Conservation (phyloP, 2,113 vertebrate species). For the Stictonetta naevosa region DNA sequence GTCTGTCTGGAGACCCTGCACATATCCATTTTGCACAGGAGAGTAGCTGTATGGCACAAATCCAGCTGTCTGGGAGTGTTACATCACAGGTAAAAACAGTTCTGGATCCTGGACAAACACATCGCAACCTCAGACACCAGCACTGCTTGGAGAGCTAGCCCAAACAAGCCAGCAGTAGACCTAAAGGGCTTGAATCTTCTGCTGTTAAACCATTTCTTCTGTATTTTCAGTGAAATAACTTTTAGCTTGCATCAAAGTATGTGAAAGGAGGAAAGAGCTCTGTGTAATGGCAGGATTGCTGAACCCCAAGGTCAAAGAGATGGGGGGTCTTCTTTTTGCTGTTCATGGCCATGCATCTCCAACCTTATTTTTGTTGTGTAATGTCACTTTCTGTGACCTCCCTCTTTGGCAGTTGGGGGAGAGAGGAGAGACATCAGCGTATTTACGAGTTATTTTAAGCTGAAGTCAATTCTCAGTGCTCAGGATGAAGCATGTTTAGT, state of each 20-base stretch:
- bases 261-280: neutral
- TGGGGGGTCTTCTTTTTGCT: neutral
- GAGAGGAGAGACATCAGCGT: neutral
- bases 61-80: neutral
- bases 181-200: neutral
- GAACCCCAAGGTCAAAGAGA: neutral
- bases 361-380: neutral
- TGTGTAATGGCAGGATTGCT: neutral
- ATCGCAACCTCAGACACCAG: neutral
- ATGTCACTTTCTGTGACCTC: neutral
- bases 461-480: constrained; percentile 24
- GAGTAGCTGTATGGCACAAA: neutral
- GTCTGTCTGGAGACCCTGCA: neutral
- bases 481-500: neutral
- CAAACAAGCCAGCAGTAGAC: neutral
- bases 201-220: neutral
- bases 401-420: neutral
- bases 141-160: neutral
- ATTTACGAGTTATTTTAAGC: constrained; percentile 55
- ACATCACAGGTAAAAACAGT: neutral
- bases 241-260: neutral
- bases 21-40: neutral
- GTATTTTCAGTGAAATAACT: neutral
- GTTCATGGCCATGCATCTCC: neutral
- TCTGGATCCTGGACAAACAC: neutral